A percentile compares a stretch with the other conserved stretches of the same genome.
Conservation (phyloP, 2,113 vertebrate genomes). For the Canis aureus region DNA sequence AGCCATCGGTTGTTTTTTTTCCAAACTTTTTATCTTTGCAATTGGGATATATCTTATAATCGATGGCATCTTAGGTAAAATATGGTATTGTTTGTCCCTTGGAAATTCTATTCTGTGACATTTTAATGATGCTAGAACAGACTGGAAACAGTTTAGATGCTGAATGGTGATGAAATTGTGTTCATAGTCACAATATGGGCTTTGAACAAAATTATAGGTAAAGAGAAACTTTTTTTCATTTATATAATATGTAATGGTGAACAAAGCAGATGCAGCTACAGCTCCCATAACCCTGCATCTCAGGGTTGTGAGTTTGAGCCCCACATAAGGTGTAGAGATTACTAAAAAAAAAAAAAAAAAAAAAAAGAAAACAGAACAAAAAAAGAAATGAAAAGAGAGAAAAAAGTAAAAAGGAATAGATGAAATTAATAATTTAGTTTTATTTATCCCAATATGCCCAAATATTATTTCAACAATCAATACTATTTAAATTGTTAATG, state of each 20-base stretch:
- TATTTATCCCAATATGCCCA: not conserved
- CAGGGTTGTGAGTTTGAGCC: not conserved
- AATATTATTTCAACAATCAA: not conserved
- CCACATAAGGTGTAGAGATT: not conserved
- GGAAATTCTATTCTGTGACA: not conserved
- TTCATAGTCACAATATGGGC: not conserved
- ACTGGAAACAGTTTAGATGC: not conserved
- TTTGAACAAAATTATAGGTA: not conserved
- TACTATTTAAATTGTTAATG: not conserved
- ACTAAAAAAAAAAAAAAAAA: not conserved
- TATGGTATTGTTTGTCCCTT: not conserved
- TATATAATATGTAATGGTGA: not conserved
- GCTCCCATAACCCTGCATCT: not conserved
- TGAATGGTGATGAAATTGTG: not conserved
- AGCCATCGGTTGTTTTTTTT: not conserved
- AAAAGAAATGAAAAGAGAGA: too few species aligned
- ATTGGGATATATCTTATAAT: not conserved
- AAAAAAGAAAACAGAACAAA: too few species aligned
- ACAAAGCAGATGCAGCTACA: not conserved
- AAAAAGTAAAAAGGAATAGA: not conserved
- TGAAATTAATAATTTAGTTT: not conserved
- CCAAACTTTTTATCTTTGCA: not conserved
- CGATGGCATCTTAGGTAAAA: not conserved
- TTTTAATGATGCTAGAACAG: not conserved
- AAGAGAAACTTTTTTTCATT: not conserved